Base-by-base conservation (phyloP, 2,113 vertebrate genomes). In the Melozone crissalis region DNA sequence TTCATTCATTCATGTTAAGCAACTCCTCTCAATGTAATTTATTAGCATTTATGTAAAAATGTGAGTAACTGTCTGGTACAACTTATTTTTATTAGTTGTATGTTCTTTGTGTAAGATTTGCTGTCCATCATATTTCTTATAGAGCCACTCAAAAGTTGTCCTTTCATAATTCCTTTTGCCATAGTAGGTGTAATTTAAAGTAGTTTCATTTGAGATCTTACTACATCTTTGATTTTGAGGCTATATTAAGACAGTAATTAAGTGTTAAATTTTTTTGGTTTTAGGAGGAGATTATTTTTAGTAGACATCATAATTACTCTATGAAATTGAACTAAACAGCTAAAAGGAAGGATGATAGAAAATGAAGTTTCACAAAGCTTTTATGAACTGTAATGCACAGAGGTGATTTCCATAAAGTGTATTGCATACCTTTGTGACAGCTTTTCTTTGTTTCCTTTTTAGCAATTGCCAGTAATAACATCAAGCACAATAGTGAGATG, bases 401-500 rank as follows among this genome's bases (percentile, higher is more conserved):
- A 51, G 33, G 11, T 74, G 18, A 79, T 73, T 91, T 89, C 71
- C 20, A 33, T 76, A 27, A 47, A 73, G 59, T 41, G 13, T 44
- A 15, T 33, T 71, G 3, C 1, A 1, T 39, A 33, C 24, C 18
- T 73, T 65, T 90, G 35, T 79, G 78, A 63, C 71, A 93, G 11
- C 28, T 63, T 94, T 67, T 75, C 65, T 10, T 94, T 72, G 19
- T 76, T 94, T 93, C 66, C 67, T 80, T 95, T 89, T 93, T 89
- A 99, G 99, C 99, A 99, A 98, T 97, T 99, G 74, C 99, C 99
- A 3, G 99, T 99, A 81, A 99, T 99, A 98, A 99, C 99, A 8
- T 99, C 99, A 31, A 99, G 98, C 97, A 99, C 99, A 19, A 99
- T 99, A 39, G 99, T 99, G 90, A 98, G 99, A 59, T 99, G 99